Conservation (phyloP, 1,140 invertebrate genomes). For the Camponotus vicinus region DNA sequence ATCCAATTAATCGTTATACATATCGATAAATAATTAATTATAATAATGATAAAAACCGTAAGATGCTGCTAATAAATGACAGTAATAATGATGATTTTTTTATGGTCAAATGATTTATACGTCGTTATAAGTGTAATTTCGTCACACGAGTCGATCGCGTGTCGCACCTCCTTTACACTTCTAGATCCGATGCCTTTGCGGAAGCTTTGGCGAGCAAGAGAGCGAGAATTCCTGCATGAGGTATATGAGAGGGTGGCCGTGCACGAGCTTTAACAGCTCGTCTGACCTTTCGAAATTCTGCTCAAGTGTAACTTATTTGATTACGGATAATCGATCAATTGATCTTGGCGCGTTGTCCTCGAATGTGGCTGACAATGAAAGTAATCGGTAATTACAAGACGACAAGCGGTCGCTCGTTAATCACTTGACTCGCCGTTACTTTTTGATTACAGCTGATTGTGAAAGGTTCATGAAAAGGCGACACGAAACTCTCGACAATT, state of each 20-base stretch:
- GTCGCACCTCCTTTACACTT: neutral
- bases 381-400: slow-evolving; percentile 31
- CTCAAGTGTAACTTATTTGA: slow-evolving; percentile 57
- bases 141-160: neutral
- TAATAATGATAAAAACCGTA: no score
- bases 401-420: neutral
- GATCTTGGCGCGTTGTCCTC: slow-evolving; percentile 50
- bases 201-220: slow-evolving; percentile 38
- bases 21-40: neutral
- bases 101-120: neutral
- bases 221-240: slow-evolving; percentile 28
- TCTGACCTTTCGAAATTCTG: slow-evolving; percentile 56
- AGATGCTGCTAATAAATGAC: neutral
- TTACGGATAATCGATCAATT: slow-evolving; percentile 61
- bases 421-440: neutral
- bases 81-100: neutral
- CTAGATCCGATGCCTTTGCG: slow-evolving; percentile 16
- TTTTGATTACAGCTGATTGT: slow-evolving; percentile 43
- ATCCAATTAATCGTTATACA: neutral
- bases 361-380: slow-evolving; percentile 16
- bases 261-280: slow-evolving; percentile 11
- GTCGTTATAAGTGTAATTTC: neutral
- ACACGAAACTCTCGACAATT: neutral
- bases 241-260: slow-evolving; percentile 35
- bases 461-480: neutral